Percentiles rank a stretch among this genome's conserved stretches.
Conservation (phyloP, 1,140 invertebrate species). For the Drosophila ironensis region DNA sequence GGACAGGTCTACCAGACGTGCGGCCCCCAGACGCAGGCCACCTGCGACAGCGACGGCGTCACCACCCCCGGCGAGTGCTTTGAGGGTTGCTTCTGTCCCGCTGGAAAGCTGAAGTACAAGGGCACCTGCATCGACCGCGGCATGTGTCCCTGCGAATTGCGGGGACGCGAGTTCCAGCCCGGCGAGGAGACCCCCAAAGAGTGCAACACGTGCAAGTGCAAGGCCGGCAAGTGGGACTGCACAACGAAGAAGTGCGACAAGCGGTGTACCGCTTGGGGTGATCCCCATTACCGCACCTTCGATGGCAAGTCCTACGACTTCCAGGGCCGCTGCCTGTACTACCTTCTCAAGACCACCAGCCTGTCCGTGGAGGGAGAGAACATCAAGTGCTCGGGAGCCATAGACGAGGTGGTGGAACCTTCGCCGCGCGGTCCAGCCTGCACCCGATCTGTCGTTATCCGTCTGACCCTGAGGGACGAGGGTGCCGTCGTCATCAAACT, state of each 20-base stretch:
- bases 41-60: constrained; percentile 82
- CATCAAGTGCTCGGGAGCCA: constrained; percentile 89
- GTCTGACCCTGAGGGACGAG: constrained; percentile 75
- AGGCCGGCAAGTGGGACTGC: constrained; percentile 88
- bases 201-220: constrained; percentile 88
- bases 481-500: no score
- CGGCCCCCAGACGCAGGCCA: constrained; percentile 84
- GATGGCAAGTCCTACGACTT: constrained; percentile 93
- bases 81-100: constrained; percentile 94
- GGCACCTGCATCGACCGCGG: constrained; percentile 87
- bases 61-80: constrained; percentile 84
- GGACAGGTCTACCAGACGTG: constrained; percentile 88
- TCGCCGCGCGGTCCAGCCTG: constrained; percentile 87
- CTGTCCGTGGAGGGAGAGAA: constrained; percentile 91
- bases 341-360: constrained; percentile 87
- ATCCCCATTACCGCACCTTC: constrained; percentile 95
- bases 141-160: constrained; percentile 90
- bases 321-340: constrained; percentile 94
- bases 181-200: constrained; percentile 89
- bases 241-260: constrained; percentile 88
- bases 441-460: constrained; percentile 90
- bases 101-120: constrained; percentile 87
- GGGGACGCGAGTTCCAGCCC: constrained; percentile 89
- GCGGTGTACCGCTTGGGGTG: constrained; percentile 90
- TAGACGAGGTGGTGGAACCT: constrained; percentile 89